A percentile compares a stretch with the other conserved stretches of the same genome.
These are phyloP conservation scores for Synanthedon formicaeformis DNA, from an alignment of 2,888 invertebrate genomes.

Conservation along the genomic window DNA sequence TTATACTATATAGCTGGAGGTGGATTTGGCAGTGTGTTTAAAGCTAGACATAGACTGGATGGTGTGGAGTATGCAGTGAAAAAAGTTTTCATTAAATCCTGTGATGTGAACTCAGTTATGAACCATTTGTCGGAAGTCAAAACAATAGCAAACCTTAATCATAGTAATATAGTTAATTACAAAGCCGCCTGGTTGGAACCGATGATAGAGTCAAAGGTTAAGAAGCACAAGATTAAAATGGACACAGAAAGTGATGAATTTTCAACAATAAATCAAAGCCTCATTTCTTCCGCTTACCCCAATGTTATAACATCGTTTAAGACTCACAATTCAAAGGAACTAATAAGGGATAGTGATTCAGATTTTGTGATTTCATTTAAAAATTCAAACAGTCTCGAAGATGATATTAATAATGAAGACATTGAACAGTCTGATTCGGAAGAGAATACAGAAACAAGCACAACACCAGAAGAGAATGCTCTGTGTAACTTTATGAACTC, in stretches of 20 bases:
- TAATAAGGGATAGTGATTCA: constrained; percentile 42
- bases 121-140: constrained; percentile 82
- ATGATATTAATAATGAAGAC: constrained; percentile 21
- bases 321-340: constrained; percentile 59
- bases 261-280: constrained; percentile 23
- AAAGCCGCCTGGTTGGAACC: constrained; percentile 87
- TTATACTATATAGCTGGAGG: constrained; percentile 77
- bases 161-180: constrained; percentile 84
- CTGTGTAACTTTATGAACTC: constrained; percentile 38
- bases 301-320: constrained; percentile 58
- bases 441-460: constrained; percentile 33
- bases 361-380: constrained; percentile 56
- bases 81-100: constrained; percentile 76
- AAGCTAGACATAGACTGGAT: constrained; percentile 80
- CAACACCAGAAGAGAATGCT: constrained; percentile 33
- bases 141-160: constrained; percentile 81
- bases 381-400: constrained; percentile 42
- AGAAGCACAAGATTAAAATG: constrained; percentile 34
- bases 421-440: constrained; percentile 41
- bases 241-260: constrained; percentile 51
- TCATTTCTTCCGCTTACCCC: constrained; percentile 42
- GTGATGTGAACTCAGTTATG: constrained; percentile 73
- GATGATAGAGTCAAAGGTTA: constrained; percentile 59
- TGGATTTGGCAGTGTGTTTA: constrained; percentile 83
- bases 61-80: constrained; percentile 84